A percentile compares a stretch with the other conserved stretches of the same genome.
Evolutionary conservation across 2,113 vertebrate species (phyloP).

Genomic region (Scytalopus superciliaris): DNA sequence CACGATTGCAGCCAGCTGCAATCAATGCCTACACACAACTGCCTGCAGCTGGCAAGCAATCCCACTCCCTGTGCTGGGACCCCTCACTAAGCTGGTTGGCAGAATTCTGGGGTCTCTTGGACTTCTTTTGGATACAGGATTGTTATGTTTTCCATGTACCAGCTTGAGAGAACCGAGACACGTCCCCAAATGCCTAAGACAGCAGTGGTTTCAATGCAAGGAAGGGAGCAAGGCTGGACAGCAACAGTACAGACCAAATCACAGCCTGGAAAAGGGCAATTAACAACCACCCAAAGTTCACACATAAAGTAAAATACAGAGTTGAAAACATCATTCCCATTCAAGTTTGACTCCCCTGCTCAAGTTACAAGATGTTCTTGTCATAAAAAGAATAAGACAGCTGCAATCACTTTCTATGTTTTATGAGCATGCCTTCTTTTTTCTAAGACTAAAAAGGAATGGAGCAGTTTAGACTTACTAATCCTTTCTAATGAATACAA

Average conservation of each 20-base stretch:
- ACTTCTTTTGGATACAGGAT: neutral
- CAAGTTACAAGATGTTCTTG: neutral
- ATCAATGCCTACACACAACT: neutral
- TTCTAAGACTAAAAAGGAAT: neutral
- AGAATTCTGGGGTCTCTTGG: neutral
- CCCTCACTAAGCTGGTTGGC: accelerated
- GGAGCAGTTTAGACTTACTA: neutral
- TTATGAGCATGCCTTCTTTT: neutral
- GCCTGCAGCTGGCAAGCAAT: neutral
- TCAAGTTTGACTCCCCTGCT: neutral
- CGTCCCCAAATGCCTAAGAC: neutral
- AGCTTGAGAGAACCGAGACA: neutral
- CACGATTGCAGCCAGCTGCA: neutral
- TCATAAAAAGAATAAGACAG: neutral
- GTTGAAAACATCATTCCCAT: neutral
- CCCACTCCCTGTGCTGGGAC: neutral
- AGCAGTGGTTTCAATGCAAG: accelerated
- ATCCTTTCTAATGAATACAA: neutral
- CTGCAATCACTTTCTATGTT: neutral
- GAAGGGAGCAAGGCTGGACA: neutral
- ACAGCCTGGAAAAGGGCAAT: neutral
- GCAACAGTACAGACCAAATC: neutral
- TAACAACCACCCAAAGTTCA: neutral
- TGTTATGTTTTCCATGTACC: neutral
- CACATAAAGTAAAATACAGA: neutral